Evolutionary conservation across 2,113 vertebrate species (phyloP), one percentile per base, ranked within the genome.

Genomic region (Pithys albifrons): DNA sequence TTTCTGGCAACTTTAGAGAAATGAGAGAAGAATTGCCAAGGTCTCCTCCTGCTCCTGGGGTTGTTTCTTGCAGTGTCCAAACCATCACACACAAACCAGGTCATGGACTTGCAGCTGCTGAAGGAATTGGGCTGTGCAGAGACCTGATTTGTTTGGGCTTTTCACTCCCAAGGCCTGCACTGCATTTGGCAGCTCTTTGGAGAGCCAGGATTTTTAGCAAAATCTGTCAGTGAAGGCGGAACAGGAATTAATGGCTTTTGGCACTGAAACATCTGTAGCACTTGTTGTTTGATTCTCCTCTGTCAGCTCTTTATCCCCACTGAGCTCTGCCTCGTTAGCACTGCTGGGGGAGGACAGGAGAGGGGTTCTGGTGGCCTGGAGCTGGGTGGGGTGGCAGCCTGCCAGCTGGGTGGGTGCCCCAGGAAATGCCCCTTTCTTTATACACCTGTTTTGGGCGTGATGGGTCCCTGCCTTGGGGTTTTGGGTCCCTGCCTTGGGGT

Each of bases 41-140:
- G 10, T 65, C 35, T 37, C 7, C 25, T 87, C 59, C 33, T 72
- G 1, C 66, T 79, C 25, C 23, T n/a, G 61, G 77, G 35, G 69
- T 58, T 86, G 49, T n/a, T 19, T 89, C 76, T 73, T 66, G 55
- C 59, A 73, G 39, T 86, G 57, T 61, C 91, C 77, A 27, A 79
- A 71, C 59, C 41, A 19, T 58, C 19, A 14, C 37, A 80, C 43
- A 20, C 46, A 48, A 72, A 66, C 33, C 83, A 57, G 52, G 55
- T 27, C 10, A 7, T 33, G 66, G 82, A 19, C 18, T 90, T 9
- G 1, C 6, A 22, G 65, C 19, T 62, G 58, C 48, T 80, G 81
- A 46, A 93, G 81, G 58, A 91, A 89, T 46, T 72, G 23, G 46
- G 61, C 49, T 62, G 57, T 85, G 74, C 70, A 88, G 58, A 88